Evolutionary conservation across 2,797 vertebrate genomes (phyloP).

Genomic region (Hozukius guyotensis): DNA sequence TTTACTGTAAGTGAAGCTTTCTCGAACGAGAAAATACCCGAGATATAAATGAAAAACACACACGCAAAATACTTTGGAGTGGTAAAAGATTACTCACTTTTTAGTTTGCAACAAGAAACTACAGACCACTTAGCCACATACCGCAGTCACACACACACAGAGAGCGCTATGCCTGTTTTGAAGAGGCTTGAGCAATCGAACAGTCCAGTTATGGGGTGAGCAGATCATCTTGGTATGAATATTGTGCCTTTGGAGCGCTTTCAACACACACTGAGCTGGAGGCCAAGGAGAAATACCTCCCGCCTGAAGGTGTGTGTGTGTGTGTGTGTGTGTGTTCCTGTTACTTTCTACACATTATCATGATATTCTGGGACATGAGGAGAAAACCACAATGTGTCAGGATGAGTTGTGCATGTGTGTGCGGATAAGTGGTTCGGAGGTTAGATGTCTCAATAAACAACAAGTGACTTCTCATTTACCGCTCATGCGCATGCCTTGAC

Average conservation of each 20-base stretch:
- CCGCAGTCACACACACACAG: neutral
- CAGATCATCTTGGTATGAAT: conserved; percentile 62
- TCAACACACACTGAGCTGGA: conserved; percentile 32
- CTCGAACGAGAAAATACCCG: neutral
- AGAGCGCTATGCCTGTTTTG: neutral
- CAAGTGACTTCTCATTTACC: conserved; percentile 65
- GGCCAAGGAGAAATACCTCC: conserved; percentile 42
- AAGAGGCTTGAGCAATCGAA: conserved; percentile 35
- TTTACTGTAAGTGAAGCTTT: neutral
- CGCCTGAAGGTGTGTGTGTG: conserved; percentile 30
- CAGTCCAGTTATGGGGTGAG: conserved; percentile 21
- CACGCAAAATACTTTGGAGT: neutral
- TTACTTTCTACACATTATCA: neutral
- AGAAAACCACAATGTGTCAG: conserved; percentile 40
- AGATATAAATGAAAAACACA: neutral
- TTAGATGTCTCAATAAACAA: conserved; percentile 62
- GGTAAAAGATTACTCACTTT: conserved; percentile 25
- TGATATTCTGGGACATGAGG: conserved; percentile 19
- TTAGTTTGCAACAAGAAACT: neutral
- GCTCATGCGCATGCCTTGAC: conserved; percentile 46
- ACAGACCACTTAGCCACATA: conserved; percentile 7
- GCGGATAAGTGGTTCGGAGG: conserved; percentile 21
- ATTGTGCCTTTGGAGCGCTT: conserved; percentile 45
- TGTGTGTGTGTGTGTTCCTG: neutral
- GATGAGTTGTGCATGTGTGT: conserved; percentile 28